These are phyloP conservation scores for Tragelaphus oryx DNA, from an alignment of 2,797 vertebrate genomes.

Conservation along the genomic window DNA sequence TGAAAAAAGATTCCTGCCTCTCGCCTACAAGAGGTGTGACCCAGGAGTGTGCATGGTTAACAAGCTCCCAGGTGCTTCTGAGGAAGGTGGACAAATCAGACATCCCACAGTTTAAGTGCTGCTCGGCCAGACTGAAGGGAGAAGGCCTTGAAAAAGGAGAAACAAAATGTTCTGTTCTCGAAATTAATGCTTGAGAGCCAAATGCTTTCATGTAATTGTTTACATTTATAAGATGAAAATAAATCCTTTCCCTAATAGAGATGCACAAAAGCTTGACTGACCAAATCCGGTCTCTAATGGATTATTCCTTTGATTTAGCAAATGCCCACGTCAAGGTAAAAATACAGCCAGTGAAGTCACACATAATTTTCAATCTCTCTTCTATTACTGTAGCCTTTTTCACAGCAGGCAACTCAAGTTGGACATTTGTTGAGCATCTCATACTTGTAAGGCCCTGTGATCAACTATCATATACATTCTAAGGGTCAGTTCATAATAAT, in stretches of 20 bases:
- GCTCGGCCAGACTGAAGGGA: background rate
- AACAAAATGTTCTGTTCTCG: constrained; percentile 40
- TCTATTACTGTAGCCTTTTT: background rate
- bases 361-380: background rate
- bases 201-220: constrained; percentile 41
- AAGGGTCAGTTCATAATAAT: background rate
- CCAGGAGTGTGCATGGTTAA: background rate
- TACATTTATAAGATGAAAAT: constrained; percentile 42
- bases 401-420: background rate
- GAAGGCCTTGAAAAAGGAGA: constrained; percentile 2
- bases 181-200: background rate
- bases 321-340: background rate
- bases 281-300: background rate
- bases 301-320: constrained; percentile 28
- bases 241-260: constrained; percentile 9
- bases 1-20: background rate
- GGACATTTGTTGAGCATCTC: background rate
- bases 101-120: background rate
- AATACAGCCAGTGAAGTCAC: background rate
- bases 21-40: background rate
- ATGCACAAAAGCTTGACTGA: background rate
- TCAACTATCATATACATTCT: background rate
- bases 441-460: background rate
- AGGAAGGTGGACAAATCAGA: background rate
- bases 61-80: background rate